phyloP scores from a whole-genome alignment of 1,140 invertebrate species.

The Chrysomallon squamiferum region DNA sequence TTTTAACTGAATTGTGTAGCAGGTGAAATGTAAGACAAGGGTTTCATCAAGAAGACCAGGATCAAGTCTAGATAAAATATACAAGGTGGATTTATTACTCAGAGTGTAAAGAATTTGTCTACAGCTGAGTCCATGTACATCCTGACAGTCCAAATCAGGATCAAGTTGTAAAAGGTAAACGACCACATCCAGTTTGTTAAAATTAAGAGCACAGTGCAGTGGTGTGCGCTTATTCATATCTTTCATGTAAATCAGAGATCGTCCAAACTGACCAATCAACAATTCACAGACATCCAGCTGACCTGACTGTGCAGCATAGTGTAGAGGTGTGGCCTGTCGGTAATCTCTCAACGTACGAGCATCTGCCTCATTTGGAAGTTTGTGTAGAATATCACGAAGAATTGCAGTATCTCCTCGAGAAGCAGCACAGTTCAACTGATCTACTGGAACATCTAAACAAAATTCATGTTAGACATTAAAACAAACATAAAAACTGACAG shows the following conservation, averaged over 20 bases:
- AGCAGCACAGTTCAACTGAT: constrained; percentile 6
- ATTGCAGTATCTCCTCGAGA: constrained; percentile 2
- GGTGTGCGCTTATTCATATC: constrained; percentile 24
- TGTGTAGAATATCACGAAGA: background rate
- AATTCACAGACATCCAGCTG: constrained; percentile 28
- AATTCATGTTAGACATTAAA: background rate
- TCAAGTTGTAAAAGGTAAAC: constrained; percentile 32
- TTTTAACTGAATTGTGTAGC: constrained; percentile 10
- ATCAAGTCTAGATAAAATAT: constrained; percentile 22
- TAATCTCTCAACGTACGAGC: constrained; percentile 6
- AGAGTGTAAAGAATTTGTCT: constrained; percentile 18
- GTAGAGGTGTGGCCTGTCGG: constrained; percentile 20
- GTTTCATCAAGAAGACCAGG: constrained; percentile 15
- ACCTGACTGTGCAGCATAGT: constrained; percentile 26
- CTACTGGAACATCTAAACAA: constrained; percentile 10
- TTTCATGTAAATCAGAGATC: constrained; percentile 19
- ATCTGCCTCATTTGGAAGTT: background rate
- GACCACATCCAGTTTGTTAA: constrained; percentile 10
- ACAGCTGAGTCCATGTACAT: constrained; percentile 25
- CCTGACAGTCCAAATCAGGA: constrained; percentile 15
- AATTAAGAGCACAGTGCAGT: constrained; percentile 30
- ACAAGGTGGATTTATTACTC: constrained; percentile 6
- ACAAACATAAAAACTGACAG: background rate
- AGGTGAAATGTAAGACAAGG: constrained; percentile 16
- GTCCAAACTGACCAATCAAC: constrained; percentile 27